Evolutionary conservation across 2,113 vertebrate genomes (phyloP).

Genomic region (Probosciger aterrimus): DNA sequence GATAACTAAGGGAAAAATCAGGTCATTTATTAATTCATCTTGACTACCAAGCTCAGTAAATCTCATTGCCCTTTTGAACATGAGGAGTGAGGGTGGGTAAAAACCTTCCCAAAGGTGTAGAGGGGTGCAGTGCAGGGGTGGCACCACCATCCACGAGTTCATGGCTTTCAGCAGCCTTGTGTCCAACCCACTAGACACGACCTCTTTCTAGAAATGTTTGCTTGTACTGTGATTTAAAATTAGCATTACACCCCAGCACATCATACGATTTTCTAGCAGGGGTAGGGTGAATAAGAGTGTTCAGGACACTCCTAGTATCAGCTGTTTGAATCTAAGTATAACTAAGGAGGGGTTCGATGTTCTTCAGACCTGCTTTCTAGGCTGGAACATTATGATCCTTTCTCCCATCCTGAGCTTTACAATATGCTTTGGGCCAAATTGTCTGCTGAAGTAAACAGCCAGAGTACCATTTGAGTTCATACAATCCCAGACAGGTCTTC

Average conservation of each 20-base stretch:
- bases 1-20: background rate
- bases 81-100: background rate
- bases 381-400: conserved; percentile 54
- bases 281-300: background rate
- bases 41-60: background rate
- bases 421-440: background rate
- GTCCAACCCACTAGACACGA: background rate
- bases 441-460: conserved; percentile 26
- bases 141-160: background rate
- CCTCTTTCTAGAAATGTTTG: conserved; percentile 13
- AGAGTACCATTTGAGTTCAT: background rate
- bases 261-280: conserved; percentile 33
- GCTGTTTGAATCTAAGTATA: conserved; percentile 35
- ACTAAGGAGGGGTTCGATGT: conserved; percentile 19
- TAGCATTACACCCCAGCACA: background rate
- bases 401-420: conserved; percentile 21
- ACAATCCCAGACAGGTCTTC: background rate
- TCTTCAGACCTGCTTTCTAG: conserved; percentile 35
- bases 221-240: conserved; percentile 3
- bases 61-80: background rate
- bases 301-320: conserved; percentile 54
- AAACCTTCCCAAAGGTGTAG: background rate
- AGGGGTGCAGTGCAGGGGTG: background rate
- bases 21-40: background rate
- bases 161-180: background rate